Percentiles rank a stretch among this genome's conserved stretches.
Evolutionary conservation across 2,797 vertebrate species (phyloP).

Genomic region (Tarsius wallacei): DNA sequence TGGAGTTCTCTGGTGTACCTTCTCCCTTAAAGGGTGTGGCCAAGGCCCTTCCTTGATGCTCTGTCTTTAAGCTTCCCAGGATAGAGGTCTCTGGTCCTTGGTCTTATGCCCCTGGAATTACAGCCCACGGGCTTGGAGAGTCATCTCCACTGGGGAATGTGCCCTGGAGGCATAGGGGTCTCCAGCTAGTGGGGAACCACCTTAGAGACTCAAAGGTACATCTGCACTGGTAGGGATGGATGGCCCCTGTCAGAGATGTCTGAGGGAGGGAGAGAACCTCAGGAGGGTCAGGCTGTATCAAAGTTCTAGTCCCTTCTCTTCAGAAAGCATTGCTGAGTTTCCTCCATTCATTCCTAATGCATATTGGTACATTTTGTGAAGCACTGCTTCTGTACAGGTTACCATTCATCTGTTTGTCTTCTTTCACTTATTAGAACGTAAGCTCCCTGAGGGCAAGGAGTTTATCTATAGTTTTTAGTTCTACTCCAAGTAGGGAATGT

Average conservation of each 20-base stretch:
- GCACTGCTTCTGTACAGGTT: no score
- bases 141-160: not conserved
- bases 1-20: no score
- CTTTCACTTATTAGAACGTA: not conserved
- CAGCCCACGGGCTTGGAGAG: not conserved
- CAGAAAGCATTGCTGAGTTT: not conserved
- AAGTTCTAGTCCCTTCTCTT: not conserved
- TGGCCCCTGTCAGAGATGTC: not conserved
- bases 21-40: not conserved
- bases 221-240: not conserved
- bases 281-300: not conserved
- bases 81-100: not conserved
- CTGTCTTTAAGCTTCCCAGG: not conserved
- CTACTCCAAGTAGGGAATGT: not conserved
- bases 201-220: not conserved
- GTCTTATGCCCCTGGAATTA: not conserved
- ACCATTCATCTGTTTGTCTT: not conserved
- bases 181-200: not conserved
- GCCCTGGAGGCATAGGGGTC: not conserved
- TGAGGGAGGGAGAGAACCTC: not conserved
- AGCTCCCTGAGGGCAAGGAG: not conserved
- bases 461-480: not conserved
- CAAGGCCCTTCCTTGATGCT: not conserved
- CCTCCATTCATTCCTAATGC: not conserved
- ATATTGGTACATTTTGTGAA: no score